A percentile compares a stretch with the other conserved stretches of the same genome.
phyloP scores from a whole-genome alignment of 2,797 vertebrate species.

The Enteromius thamalakanensis region DNA sequence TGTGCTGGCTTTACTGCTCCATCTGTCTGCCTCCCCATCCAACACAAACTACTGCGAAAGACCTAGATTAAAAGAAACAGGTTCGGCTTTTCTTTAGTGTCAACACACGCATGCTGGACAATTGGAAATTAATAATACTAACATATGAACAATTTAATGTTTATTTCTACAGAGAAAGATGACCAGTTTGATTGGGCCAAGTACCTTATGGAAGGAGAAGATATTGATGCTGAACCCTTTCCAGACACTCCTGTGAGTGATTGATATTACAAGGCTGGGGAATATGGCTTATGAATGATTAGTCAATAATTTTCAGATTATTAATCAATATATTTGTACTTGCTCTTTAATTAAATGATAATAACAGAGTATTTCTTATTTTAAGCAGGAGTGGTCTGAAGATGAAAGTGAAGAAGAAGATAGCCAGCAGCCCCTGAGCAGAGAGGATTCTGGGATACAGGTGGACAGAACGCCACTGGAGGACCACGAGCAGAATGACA shows the following conservation, averaged over 20 bases:
- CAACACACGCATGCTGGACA: not conserved
- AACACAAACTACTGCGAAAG: slow-evolving; percentile 89
- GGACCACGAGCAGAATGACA: slow-evolving; percentile 85
- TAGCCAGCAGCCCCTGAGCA: slow-evolving; percentile 87
- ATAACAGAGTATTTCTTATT: not conserved
- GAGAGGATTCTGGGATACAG: slow-evolving; percentile 97
- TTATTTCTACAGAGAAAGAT: slow-evolving; percentile 76
- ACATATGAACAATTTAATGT: not conserved
- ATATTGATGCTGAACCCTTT: slow-evolving; percentile 81
- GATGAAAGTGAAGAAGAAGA: slow-evolving; percentile 90
- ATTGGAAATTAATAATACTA: not conserved
- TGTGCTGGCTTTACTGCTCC: slow-evolving; percentile 87
- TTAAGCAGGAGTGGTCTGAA: slow-evolving; percentile 90
- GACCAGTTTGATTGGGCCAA: slow-evolving; percentile 93
- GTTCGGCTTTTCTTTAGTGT: slow-evolving; percentile 66
- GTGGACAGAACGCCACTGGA: slow-evolving; percentile 92
- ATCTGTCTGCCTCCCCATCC: slow-evolving; percentile 89
- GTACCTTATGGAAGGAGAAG: slow-evolving; percentile 93
- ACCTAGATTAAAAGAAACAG: slow-evolving; percentile 86
- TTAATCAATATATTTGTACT: not conserved
- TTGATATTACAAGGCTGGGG: not conserved
- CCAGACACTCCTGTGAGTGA: slow-evolving; percentile 91
- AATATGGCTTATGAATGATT: not conserved
- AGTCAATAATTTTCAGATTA: not conserved
- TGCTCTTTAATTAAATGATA: not conserved